Conservation (phyloP, 2,888 invertebrate genomes). For the Drosophila picticornis region DNA sequence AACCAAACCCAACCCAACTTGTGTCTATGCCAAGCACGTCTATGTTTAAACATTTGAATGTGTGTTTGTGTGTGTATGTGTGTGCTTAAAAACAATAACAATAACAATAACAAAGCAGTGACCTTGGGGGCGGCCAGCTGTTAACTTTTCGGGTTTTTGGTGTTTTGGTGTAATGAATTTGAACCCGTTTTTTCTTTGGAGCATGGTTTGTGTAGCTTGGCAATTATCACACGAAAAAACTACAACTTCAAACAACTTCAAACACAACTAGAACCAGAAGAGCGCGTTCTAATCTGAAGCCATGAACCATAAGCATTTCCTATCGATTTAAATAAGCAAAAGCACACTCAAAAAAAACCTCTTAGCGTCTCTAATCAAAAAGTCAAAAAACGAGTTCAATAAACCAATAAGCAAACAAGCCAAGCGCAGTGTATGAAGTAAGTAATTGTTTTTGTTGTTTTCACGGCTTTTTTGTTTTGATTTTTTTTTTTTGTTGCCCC, state of each 20-base stretch:
- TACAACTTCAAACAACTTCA: not conserved
- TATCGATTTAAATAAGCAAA: constrained; percentile 48
- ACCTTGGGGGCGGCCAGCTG: constrained; percentile 49
- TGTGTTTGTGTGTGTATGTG: constrained; percentile 2
- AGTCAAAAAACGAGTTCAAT: constrained; percentile 73
- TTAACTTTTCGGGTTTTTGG: constrained; percentile 28
- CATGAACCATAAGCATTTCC: constrained; percentile 58
- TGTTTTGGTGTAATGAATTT: constrained; percentile 15
- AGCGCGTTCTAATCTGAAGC: constrained; percentile 10
- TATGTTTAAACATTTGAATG: constrained; percentile 6
- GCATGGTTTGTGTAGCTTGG: constrained; percentile 39
- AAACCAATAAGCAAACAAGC: constrained; percentile 58
- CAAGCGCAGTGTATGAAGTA: constrained; percentile 45
- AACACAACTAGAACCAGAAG: constrained; percentile 36
- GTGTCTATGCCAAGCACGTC: constrained; percentile 61
- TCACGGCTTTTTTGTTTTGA: not conserved
- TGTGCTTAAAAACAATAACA: constrained; percentile 24
- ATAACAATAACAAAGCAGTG: constrained; percentile 32
- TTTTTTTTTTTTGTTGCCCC: constrained; percentile 6
- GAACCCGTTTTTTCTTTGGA: constrained; percentile 37
- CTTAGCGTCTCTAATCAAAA: constrained; percentile 64
- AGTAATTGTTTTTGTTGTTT: constrained; percentile 42
- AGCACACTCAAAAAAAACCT: constrained; percentile 43
- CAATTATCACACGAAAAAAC: constrained; percentile 4
- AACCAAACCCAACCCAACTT: constrained; percentile 28